A percentile compares a stretch with the other conserved stretches of the same genome.
phyloP scores from a whole-genome alignment of 2,888 invertebrate genomes.

The Syrista parreyssii region DNA sequence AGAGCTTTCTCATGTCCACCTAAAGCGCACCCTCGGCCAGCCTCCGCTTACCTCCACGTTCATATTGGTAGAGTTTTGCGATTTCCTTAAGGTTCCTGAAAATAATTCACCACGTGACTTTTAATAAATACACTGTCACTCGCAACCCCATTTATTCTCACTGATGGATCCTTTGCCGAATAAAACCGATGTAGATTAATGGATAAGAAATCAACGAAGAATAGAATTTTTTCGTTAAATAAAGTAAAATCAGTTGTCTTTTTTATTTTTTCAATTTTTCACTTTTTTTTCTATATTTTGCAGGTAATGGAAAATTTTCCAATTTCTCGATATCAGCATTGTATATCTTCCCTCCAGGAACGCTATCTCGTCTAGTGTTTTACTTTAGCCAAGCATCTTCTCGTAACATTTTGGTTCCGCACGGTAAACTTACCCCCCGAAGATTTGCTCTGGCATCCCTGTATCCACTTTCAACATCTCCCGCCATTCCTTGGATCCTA shows the following conservation, averaged over 20 bases:
- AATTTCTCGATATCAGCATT: background rate
- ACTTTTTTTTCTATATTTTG: background rate
- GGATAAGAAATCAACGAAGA: background rate
- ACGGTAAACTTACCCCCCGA: slow-evolving; percentile 39
- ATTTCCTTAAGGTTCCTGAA: slow-evolving; percentile 18
- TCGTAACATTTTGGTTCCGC: slow-evolving; percentile 14
- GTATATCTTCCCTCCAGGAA: background rate
- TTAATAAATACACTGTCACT: background rate
- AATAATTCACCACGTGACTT: slow-evolving; percentile 33
- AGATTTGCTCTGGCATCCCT: slow-evolving; percentile 38
- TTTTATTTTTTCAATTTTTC: background rate
- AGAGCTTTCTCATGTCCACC: slow-evolving; percentile 63
- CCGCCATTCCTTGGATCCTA: background rate
- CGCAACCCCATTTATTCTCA: too few species aligned
- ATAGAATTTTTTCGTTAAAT: background rate
- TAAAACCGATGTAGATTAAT: too few species aligned
- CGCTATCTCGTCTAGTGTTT: background rate
- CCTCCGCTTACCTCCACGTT: slow-evolving; percentile 36
- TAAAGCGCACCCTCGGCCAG: slow-evolving; percentile 46
- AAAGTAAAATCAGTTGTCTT: background rate
- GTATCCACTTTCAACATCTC: background rate
- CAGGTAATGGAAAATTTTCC: background rate
- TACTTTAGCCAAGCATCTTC: background rate
- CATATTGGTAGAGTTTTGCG: slow-evolving; percentile 11
- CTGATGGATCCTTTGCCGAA: too few species aligned